Evolutionary conservation across 2,888 invertebrate species (phyloP).

Genomic region (Pandemis corylana): DNA sequence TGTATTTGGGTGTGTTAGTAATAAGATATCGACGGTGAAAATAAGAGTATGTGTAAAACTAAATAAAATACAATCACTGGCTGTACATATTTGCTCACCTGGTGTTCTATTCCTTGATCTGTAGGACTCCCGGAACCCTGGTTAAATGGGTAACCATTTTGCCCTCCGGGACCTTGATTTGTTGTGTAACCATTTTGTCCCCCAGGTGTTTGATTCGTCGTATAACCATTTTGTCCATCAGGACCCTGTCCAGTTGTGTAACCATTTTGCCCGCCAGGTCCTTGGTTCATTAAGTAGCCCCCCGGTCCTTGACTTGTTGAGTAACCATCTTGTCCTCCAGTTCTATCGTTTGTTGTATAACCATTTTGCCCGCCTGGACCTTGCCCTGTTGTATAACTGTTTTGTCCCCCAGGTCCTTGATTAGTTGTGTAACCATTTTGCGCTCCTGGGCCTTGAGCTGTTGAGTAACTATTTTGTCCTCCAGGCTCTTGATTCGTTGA

Average conservation of each 20-base stretch:
- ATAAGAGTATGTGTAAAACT: no score
- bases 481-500: slow-evolving; percentile 30
- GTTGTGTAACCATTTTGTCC: not conserved
- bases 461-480: not conserved
- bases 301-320: not conserved
- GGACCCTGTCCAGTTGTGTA: not conserved
- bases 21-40: no score
- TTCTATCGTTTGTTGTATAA: not conserved
- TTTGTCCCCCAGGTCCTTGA: slow-evolving; percentile 2
- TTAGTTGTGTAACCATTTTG: not conserved
- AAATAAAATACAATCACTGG: no score
- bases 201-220: not conserved
- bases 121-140: not conserved
- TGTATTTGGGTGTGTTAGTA: no score
- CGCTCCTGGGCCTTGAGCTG: slow-evolving; percentile 35
- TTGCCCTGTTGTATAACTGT: not conserved
- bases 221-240: slow-evolving; percentile 14
- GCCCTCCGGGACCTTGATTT: not conserved
- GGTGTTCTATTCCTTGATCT: not conserved
- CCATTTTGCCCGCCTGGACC: not conserved
- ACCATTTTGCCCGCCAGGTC: not conserved
- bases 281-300: not conserved
- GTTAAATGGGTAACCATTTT: slow-evolving; percentile 2
- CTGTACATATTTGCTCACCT: no score
- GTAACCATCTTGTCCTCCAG: slow-evolving; percentile 23